phyloP scores from a whole-genome alignment of 2,888 invertebrate species.

The Thereva unica region DNA sequence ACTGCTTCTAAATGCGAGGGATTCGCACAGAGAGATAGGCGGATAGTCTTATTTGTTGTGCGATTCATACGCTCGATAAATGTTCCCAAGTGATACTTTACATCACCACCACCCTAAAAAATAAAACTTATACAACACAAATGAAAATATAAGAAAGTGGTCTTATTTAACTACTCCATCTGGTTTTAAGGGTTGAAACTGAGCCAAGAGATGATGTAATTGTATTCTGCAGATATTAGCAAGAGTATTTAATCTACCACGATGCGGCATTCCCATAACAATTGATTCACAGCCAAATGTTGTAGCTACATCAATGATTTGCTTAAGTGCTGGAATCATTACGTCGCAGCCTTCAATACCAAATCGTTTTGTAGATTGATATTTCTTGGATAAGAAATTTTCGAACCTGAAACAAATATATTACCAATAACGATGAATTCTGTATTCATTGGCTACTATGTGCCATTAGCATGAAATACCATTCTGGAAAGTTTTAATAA shows the following conservation, averaged over 20 bases:
- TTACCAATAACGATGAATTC: too few relatives aligned
- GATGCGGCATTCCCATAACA: slow-evolving; percentile 91
- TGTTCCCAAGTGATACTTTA: slow-evolving; percentile 91
- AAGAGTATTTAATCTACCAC: slow-evolving; percentile 83
- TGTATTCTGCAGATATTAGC: slow-evolving; percentile 93
- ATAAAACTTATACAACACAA: background rate
- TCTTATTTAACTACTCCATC: slow-evolving; percentile 65
- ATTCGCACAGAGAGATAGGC: slow-evolving; percentile 88
- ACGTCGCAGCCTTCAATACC: slow-evolving; percentile 99
- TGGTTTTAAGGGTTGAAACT: slow-evolving; percentile 83
- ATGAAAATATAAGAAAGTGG: background rate
- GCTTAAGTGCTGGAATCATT: slow-evolving; percentile 97
- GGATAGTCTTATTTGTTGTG: slow-evolving; percentile 76
- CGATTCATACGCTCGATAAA: slow-evolving; percentile 80
- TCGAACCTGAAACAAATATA: slow-evolving; percentile 73
- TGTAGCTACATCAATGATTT: slow-evolving; percentile 95
- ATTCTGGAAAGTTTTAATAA: too few relatives aligned
- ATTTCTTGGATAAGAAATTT: slow-evolving; percentile 96
- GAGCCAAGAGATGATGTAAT: slow-evolving; percentile 86
- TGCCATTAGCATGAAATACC: too few relatives aligned
- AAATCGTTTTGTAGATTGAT: slow-evolving; percentile 99
- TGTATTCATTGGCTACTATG: too few relatives aligned
- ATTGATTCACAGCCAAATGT: slow-evolving; percentile 94
- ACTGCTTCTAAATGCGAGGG: slow-evolving; percentile 94
- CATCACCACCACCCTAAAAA: slow-evolving; percentile 77